These are phyloP conservation scores for Plotosus lineatus DNA, from an alignment of 2,113 vertebrate genomes.

Conservation along the genomic window DNA sequence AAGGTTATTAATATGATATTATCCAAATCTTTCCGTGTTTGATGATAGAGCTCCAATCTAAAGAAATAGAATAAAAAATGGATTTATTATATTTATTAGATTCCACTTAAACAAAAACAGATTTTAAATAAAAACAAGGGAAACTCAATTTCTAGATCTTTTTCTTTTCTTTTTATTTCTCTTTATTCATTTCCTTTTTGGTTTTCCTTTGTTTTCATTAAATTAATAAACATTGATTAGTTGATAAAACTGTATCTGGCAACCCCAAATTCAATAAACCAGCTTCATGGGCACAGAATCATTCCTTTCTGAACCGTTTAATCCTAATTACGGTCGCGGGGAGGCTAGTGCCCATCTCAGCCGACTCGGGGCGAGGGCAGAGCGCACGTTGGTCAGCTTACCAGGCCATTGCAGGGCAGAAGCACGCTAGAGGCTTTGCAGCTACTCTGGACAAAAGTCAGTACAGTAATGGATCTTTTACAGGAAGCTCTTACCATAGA, in stretches of 20 bases:
- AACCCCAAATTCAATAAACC: not conserved
- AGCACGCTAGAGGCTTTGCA: too few species aligned
- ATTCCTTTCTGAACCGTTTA: too few species aligned
- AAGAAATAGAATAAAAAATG: too few species aligned
- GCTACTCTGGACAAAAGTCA: too few species aligned
- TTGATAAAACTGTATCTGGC: not conserved
- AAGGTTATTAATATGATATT: not conserved
- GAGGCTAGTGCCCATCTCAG: too few species aligned
- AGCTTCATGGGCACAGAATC: not conserved
- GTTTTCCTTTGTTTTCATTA: not conserved
- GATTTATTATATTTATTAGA: not conserved
- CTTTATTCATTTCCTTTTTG: not conserved
- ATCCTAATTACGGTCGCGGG: too few species aligned
- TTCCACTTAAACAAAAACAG: not conserved
- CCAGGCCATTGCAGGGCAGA: too few species aligned
- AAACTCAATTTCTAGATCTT: not conserved
- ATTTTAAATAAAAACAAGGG: not conserved
- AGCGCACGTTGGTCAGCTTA: too few species aligned
- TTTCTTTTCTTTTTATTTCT: not conserved
- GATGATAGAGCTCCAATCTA: too few species aligned
- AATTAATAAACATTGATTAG: not conserved
- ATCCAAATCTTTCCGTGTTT: not conserved
- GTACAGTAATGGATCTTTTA: too few species aligned
- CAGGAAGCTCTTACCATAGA: too few species aligned
- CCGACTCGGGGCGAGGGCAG: too few species aligned